Conservation (phyloP, 2,113 vertebrate genomes). For the Pelecanus crispus region DNA sequence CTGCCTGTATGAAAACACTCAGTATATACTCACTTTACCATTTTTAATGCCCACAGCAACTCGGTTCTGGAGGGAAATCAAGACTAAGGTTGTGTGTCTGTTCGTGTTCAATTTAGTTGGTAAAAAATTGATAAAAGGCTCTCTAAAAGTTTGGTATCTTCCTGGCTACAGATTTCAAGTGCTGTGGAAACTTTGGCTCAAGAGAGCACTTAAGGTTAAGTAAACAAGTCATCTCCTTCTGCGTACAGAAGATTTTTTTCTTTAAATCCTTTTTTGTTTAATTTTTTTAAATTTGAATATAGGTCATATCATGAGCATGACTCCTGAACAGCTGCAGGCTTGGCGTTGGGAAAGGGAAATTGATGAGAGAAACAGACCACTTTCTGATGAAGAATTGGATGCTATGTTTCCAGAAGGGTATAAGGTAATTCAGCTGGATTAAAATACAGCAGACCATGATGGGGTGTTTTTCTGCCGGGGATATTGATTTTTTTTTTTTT, state of each 20-base stretch:
- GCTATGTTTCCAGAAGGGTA: constrained; percentile 99
- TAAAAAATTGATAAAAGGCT: background rate
- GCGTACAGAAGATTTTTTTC: background rate
- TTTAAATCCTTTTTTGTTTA: too few species aligned
- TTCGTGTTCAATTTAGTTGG: background rate
- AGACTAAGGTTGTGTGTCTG: background rate
- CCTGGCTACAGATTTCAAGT: background rate
- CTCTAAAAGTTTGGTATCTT: background rate
- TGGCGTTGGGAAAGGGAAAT: constrained; percentile 99
- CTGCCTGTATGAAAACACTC: background rate
- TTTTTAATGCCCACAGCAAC: background rate
- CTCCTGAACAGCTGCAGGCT: constrained; percentile 96
- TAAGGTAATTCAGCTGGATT: constrained; percentile 74
- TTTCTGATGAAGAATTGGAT: constrained; percentile 96
- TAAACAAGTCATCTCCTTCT: background rate
- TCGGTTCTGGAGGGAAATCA: background rate
- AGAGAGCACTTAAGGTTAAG: background rate
- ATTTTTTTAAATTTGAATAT: background rate
- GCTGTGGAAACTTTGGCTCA: background rate
- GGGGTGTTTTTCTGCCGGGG: background rate
- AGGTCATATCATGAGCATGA: constrained; percentile 99
- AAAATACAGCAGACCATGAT: background rate
- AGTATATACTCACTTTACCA: background rate
- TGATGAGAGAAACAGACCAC: constrained; percentile 94
- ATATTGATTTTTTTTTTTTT: background rate